A percentile compares a stretch with the other conserved stretches of the same genome.
Conservation (phyloP, 2,797 vertebrate genomes). For the Melanotaenia pygmaea region DNA sequence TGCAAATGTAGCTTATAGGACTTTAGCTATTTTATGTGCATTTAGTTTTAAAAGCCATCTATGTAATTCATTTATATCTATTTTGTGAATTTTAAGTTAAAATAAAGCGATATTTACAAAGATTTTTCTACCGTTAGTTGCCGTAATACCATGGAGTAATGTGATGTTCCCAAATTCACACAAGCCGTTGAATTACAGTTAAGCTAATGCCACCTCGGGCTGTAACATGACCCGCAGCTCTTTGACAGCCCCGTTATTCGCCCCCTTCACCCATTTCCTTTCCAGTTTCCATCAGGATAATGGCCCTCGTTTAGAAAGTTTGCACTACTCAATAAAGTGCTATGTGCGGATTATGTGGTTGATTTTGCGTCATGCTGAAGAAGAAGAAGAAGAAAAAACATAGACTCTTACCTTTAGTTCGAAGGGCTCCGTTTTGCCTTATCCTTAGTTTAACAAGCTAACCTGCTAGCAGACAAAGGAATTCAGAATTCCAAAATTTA, state of each 20-base stretch:
- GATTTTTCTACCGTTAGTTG: too few relatives aligned
- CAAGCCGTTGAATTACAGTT: neutral
- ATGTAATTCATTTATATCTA: too few relatives aligned
- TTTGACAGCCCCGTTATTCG: neutral
- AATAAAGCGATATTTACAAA: too few relatives aligned
- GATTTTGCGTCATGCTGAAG: neutral
- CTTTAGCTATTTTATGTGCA: too few relatives aligned
- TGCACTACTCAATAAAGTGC: neutral
- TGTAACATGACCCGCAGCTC: neutral
- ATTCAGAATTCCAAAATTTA: neutral
- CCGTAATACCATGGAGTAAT: too few relatives aligned
- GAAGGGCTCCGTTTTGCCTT: slow-evolving; percentile 6
- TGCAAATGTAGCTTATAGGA: neutral
- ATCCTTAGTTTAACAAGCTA: slow-evolving; percentile 42
- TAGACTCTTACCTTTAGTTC: slow-evolving; percentile 47
- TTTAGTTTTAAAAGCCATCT: too few relatives aligned
- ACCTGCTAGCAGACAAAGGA: slow-evolving; percentile 33
- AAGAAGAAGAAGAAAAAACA: neutral
- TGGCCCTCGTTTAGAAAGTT: neutral
- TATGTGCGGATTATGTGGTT: neutral
- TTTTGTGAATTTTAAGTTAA: too few relatives aligned
- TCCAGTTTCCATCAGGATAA: neutral
- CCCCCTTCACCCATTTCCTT: neutral
- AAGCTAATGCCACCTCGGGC: neutral
- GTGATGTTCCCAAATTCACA: neutral